Base-by-base conservation (phyloP, 2,888 invertebrate genomes). In the Sepiola atlantica region DNA sequence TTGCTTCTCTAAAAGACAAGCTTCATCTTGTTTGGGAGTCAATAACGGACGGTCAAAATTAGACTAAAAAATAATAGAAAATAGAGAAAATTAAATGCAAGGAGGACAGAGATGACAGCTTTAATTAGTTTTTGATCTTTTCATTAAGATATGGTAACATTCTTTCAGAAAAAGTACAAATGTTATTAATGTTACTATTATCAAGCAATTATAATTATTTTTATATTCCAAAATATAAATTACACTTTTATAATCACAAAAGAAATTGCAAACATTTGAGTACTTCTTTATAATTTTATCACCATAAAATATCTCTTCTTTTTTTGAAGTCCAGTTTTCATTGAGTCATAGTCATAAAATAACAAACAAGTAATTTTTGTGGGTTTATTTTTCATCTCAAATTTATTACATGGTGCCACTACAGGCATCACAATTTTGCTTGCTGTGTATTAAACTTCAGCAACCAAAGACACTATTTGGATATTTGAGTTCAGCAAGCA, bases 21-120 rank as follows among this genome's bases (percentile, higher is more conserved):
- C 98, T 96, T 99, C 99, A 96, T 99, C 99, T 10, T 98, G 98
- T 97, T 98, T 98, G 1, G 99, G 99, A 90, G 98, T 98, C 96
- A 99, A 97, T 94, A 99, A 98, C 28, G 99, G 98, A 96, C 98
- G 98, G 97, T 99, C 98, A 97, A 98, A 98, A 94, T 98, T 98
- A 90, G 99, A 98, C 97, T 99, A 98, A 94, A 97, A 97, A 94
- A 95, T 94, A 93, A 95, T 91, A 94, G 93, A 93, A n/a, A 61
- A 55, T 55, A 35, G 14, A 21, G 21, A 20, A 55, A 55, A 93
- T 20, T 55, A 28, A 20, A 55, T 0, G 10, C 6, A n/a, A n/a
- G n/a, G n/a, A 45, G 18, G 8, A 55, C 18, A 55, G 4, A 93
- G 54, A 55, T 28, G 1, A 28, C 2, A 61, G 4, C 21, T 1